Percentiles rank a stretch among this genome's conserved stretches.
Evolutionary conservation across 2,797 vertebrate species (phyloP).

Genomic region (Poliocrania exsul): DNA sequence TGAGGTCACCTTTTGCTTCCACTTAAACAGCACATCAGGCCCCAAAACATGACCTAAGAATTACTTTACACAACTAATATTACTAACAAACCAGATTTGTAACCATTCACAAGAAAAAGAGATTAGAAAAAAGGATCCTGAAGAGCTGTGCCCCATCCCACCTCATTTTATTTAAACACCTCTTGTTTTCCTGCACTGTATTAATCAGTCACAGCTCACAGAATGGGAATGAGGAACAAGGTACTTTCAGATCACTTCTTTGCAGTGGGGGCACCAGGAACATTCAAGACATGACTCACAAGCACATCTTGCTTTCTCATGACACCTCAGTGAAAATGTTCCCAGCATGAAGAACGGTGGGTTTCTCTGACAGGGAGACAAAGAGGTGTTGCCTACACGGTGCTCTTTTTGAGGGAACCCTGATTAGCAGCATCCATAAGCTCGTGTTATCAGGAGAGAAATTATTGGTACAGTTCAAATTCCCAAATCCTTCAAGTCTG

Average conservation of each 20-base stretch:
- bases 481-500: background rate
- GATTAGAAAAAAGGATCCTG: background rate
- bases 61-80: accelerated
- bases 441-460: background rate
- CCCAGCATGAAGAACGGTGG: background rate
- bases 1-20: background rate
- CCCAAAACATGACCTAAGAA: background rate
- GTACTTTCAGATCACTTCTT: background rate
- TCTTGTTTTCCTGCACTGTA: background rate
- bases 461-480: accelerated
- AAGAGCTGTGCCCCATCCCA: background rate
- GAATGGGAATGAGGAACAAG: background rate
- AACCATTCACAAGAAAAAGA: background rate
- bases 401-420: background rate
- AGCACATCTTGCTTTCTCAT: background rate
- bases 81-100: background rate
- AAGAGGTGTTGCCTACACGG: background rate
- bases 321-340: background rate
- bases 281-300: background rate
- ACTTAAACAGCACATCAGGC: background rate
- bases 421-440: background rate
- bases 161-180: background rate
- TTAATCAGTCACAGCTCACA: background rate
- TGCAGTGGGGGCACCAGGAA: background rate
- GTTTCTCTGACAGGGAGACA: conserved; percentile 27